Evolutionary conservation across 2,113 vertebrate genomes (phyloP), one percentile per base, ranked within the genome.

Genomic region (Platysternon megacephalum): DNA sequence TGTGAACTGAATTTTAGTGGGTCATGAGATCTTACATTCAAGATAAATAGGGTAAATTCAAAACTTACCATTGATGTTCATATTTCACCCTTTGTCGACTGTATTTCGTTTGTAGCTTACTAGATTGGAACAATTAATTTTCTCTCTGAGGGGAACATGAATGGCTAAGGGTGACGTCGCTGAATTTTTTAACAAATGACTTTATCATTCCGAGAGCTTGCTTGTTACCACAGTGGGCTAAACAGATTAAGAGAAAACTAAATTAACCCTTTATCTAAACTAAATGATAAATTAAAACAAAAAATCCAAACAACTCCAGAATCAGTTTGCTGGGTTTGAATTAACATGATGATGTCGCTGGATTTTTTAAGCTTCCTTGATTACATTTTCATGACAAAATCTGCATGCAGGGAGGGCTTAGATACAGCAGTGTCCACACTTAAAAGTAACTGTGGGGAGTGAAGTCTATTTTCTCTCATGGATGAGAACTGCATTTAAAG

Each of bases 1-100:
- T 99, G 98, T 99, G 99, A 99, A 99, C 98, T 99, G 98, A 99
- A 98, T 98, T 99, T 99, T 99, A 99, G 98, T 98, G 99, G 99
- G 99, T 99, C 99, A 99, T 94, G 97, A 98, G 98, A 98, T 98
- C 98, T 98, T 98, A 98, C 98, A 98, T 98, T 98, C 98, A 98
- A 98, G 98, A 98, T 98, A 98, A 98, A 98, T 98, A 98, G 97
- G 97, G 97, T 97, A 98, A 98, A 98, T 98, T 98, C 97, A 96
- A 98, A 98, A 98, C 98, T 98, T 98, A 98, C 97, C 97, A 97
- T 96, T 97, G 98, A 94, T 98, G 98, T 97, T 98, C 98, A 98
- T 98, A 98, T 99, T 98, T 98, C 98, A 99, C 98, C 98, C 98
- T 98, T 98, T 98, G 98, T 98, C 93, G 49, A 96, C 96, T 98